Evolutionary conservation across 2,797 vertebrate species (phyloP).

Genomic region (Acridotheres tristis): DNA sequence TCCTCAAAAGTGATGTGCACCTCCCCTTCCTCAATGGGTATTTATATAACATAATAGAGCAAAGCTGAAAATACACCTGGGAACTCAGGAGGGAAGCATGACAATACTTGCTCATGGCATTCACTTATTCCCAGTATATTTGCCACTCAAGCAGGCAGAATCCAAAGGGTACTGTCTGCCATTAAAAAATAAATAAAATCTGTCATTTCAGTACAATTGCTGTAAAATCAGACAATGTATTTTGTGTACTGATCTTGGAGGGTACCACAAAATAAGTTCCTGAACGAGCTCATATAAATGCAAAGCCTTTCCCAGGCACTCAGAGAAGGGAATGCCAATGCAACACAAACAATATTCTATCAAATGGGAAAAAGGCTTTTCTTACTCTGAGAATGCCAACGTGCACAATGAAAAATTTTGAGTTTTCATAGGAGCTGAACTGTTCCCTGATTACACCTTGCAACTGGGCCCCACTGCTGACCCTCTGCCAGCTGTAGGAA

Average conservation of each 20-base stretch:
- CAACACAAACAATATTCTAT: neutral
- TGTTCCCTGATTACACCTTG: neutral
- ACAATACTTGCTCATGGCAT: neutral
- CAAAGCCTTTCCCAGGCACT: neutral
- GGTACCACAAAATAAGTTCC: neutral
- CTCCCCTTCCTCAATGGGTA: neutral
- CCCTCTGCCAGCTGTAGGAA: neutral
- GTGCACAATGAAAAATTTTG: neutral
- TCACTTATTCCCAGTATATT: neutral
- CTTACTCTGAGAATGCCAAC: neutral
- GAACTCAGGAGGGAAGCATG: neutral
- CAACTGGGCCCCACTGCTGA: neutral
- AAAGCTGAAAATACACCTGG: slow-evolving; percentile 22
- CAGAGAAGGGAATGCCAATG: neutral
- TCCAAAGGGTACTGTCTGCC: neutral
- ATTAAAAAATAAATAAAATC: neutral
- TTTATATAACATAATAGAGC: neutral
- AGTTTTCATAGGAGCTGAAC: neutral
- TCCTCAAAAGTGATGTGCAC: neutral
- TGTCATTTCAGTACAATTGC: neutral
- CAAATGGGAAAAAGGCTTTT: neutral
- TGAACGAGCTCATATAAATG: neutral
- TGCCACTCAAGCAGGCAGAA: neutral
- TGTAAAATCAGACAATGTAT: neutral
- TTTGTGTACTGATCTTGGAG: neutral